phyloP scores from a whole-genome alignment of 2,888 invertebrate genomes.

The Hedya salicella region DNA sequence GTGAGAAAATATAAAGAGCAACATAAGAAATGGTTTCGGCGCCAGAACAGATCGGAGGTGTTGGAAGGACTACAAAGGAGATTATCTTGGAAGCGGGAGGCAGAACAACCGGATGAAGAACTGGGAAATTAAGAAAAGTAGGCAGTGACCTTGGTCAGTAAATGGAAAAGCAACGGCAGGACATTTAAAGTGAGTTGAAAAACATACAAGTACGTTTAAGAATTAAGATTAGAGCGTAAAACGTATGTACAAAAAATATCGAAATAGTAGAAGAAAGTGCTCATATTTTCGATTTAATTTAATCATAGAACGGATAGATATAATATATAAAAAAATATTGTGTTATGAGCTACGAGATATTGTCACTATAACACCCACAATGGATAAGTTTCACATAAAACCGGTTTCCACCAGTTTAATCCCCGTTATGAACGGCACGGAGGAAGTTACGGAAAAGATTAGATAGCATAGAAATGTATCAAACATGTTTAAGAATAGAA shows the following conservation, averaged over 20 bases:
- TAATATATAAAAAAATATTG: conserved; percentile 9
- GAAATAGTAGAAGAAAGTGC: conserved; percentile 8
- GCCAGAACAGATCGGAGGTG: neutral
- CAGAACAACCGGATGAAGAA: neutral
- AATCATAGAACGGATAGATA: conserved; percentile 16
- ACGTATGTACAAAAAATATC: no score
- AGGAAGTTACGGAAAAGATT: conserved; percentile 18
- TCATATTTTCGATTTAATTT: conserved; percentile 4
- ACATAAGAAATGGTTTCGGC: neutral
- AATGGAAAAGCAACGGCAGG: neutral
- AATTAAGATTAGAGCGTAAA: no score
- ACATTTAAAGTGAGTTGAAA: neutral
- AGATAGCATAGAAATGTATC: conserved; percentile 10
- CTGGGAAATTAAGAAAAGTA: neutral
- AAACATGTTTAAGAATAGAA: no score
- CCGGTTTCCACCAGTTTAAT: conserved; percentile 6
- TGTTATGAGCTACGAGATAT: neutral
- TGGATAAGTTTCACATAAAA: conserved; percentile 25
- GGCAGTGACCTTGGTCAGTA: neutral
- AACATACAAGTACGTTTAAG: no score
- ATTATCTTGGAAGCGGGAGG: conserved; percentile 1
- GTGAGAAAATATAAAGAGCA: neutral
- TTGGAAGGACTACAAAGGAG: neutral
- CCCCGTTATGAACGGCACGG: conserved; percentile 4
- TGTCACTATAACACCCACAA: neutral